Conservation (phyloP, 2,797 vertebrate species). For the Aldrovandia affinis region DNA sequence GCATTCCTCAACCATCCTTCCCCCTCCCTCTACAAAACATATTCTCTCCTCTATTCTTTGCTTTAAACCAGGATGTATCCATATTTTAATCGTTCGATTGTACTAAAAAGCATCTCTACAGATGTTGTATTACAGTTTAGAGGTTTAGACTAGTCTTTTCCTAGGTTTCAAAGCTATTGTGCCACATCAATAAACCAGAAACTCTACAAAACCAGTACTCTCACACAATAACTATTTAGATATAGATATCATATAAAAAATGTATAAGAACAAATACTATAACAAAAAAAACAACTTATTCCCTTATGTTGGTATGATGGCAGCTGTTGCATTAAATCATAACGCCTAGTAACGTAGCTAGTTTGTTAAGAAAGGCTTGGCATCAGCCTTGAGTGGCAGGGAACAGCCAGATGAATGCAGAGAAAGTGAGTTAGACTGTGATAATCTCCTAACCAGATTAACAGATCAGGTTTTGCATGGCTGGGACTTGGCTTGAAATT, state of each 20-base stretch:
- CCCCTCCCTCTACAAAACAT: conserved; percentile 17
- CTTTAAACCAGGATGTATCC: background rate
- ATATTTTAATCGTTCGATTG: background rate
- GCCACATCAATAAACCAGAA: background rate
- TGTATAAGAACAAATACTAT: background rate
- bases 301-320: background rate
- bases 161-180: background rate
- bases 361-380: too few species aligned
- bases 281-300: background rate
- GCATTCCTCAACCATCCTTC: conserved; percentile 63
- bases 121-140: background rate
- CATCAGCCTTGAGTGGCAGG: background rate
- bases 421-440: too few species aligned
- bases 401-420: background rate
- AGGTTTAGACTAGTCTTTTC: background rate
- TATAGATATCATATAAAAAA: background rate
- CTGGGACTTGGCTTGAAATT: background rate
- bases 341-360: background rate
- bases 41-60: conserved; percentile 2
- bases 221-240: background rate
- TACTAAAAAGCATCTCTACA: background rate
- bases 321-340: background rate
- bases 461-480: background rate
- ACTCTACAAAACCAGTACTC: background rate
- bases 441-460: background rate